Conservation (phyloP, 2,797 vertebrate genomes). For the Acrossocheilus fasciatus region DNA sequence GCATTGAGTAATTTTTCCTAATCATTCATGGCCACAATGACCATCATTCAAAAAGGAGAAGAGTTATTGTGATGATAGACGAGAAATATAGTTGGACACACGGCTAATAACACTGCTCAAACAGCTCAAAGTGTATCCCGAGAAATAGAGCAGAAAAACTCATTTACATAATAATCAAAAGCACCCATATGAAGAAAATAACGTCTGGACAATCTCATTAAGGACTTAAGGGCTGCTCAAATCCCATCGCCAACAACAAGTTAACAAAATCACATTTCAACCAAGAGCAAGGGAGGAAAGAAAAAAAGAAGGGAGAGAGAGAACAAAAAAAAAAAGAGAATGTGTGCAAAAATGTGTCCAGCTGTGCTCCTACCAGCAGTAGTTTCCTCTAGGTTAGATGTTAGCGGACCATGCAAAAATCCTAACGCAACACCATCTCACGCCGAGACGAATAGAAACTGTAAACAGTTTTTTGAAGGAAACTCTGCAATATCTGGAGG, state of each 20-base stretch:
- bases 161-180: neutral
- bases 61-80: neutral
- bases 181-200: constrained; percentile 3
- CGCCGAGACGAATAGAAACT: neutral
- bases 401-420: constrained; percentile 28
- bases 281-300: neutral
- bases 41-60: neutral
- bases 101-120: neutral
- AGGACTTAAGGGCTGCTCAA: neutral
- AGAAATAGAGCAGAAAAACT: neutral
- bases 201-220: neutral
- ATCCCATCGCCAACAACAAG: neutral
- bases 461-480: neutral
- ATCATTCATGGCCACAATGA: constrained; percentile 17
- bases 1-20: neutral
- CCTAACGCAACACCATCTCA: neutral
- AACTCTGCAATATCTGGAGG: neutral
- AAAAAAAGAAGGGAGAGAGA: neutral
- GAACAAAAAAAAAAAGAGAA: neutral
- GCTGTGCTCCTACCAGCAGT: constrained; percentile 41
- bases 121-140: neutral
- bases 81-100: neutral
- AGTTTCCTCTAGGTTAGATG: constrained; percentile 36
- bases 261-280: constrained; percentile 31
- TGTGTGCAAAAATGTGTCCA: neutral